Evolutionary conservation across 2,113 vertebrate genomes (phyloP).

Genomic region (Poeciliopsis prolifica): DNA sequence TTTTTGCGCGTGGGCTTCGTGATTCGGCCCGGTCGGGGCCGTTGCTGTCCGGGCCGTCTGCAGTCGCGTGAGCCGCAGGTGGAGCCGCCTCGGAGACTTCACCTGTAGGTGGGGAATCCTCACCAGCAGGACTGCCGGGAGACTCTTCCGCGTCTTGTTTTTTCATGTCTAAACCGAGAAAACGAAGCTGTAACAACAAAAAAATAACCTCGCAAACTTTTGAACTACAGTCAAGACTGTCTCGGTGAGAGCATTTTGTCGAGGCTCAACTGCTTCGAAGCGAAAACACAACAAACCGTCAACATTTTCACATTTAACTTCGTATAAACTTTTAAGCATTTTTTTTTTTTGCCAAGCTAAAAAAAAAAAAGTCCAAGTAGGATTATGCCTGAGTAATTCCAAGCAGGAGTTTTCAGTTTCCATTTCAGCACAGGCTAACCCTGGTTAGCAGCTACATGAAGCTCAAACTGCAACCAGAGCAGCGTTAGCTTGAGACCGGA

Average conservation of each 20-base stretch:
- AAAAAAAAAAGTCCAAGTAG: background rate
- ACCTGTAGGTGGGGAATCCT: conserved; percentile 36
- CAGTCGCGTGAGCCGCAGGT: conserved; percentile 7
- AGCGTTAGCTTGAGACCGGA: background rate
- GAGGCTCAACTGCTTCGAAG: background rate
- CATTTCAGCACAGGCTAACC: conserved; percentile 50
- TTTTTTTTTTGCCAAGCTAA: too few relatives aligned
- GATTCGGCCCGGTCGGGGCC: conserved; percentile 61
- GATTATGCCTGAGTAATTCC: background rate
- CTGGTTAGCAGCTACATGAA: conserved; percentile 21
- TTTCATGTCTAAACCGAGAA: conserved; percentile 66
- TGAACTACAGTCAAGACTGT: too few relatives aligned
- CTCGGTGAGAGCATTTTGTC: background rate
- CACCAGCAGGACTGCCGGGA: conserved; percentile 28
- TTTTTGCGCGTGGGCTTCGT: conserved; percentile 51
- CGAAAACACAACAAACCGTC: background rate
- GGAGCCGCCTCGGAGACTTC: conserved; percentile 40
- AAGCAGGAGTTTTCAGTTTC: conserved; percentile 5
- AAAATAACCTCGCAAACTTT: background rate
- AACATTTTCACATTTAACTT: background rate
- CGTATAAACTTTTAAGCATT: background rate
- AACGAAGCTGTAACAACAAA: background rate
- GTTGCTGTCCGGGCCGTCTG: conserved; percentile 48
- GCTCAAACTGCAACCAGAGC: conserved; percentile 18
- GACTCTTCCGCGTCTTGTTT: conserved; percentile 75